phyloP scores from a whole-genome alignment of 2,888 invertebrate species.

The Cataglyphis livida region DNA sequence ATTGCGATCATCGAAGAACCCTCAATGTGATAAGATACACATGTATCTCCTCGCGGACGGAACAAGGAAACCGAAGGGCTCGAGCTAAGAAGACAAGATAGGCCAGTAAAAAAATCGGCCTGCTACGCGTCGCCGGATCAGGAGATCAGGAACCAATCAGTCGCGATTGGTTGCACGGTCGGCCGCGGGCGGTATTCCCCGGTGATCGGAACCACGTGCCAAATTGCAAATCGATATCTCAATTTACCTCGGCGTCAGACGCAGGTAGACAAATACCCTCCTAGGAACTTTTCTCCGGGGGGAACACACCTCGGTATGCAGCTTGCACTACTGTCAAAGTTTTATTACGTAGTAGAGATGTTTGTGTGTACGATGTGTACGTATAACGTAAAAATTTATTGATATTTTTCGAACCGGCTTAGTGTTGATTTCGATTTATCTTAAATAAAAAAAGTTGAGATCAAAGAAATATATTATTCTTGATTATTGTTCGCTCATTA shows the following conservation, averaged over 20 bases:
- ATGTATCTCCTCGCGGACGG: background rate
- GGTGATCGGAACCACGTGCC: constrained; percentile 67
- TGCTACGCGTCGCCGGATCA: constrained; percentile 60
- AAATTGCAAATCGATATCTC: constrained; percentile 74
- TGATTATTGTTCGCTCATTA: background rate
- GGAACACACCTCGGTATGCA: constrained; percentile 33
- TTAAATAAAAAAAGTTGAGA: background rate
- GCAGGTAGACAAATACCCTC: constrained; percentile 67
- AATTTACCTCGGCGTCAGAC: constrained; percentile 69
- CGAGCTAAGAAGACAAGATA: background rate
- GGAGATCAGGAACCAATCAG: constrained; percentile 64
- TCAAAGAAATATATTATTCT: background rate
- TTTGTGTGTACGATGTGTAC: background rate
- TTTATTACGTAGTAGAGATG: constrained; percentile 18
- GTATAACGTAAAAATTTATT: background rate
- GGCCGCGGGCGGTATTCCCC: constrained; percentile 50
- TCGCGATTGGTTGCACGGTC: constrained; percentile 61
- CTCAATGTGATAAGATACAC: background rate
- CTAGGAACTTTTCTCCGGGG: constrained; percentile 52
- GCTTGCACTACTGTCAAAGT: constrained; percentile 37
- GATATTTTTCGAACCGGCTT: constrained; percentile 4
- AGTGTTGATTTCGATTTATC: constrained; percentile 21
- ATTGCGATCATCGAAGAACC: background rate
- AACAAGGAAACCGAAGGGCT: background rate
- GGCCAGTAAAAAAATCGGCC: constrained; percentile 39